phyloP scores from a whole-genome alignment of 2,888 invertebrate genomes.

The Sinodicranocentrus sp. region DNA sequence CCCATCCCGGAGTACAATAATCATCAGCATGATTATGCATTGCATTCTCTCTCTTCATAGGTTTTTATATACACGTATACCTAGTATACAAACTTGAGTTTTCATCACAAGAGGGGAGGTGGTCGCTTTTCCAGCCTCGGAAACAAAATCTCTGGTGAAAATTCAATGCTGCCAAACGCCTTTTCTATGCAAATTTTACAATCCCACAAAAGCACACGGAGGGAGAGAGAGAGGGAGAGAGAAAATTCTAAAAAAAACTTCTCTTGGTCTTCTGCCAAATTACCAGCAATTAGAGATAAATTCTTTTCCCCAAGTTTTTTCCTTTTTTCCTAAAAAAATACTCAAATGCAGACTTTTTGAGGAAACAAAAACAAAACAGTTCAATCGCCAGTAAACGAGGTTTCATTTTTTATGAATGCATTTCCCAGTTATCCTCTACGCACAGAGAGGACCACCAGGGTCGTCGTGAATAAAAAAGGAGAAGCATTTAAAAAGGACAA shows the following conservation, averaged over 20 bases:
- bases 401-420: no score
- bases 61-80: not conserved
- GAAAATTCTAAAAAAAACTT: slow-evolving; percentile 75
- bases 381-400: slow-evolving; percentile 1
- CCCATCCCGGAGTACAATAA: slow-evolving; percentile 13
- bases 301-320: not conserved
- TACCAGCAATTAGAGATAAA: slow-evolving; percentile 76
- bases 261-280: slow-evolving; percentile 76
- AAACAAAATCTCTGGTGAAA: slow-evolving; percentile 62
- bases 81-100: not conserved
- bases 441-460: not conserved
- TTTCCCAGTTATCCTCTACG: no score
- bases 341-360: not conserved
- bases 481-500: not conserved
- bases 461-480: slow-evolving; percentile 5
- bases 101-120: not conserved
- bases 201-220: slow-evolving; percentile 41
- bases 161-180: slow-evolving; percentile 74
- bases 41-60: slow-evolving; percentile 45
- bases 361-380: slow-evolving; percentile 29
- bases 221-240: not conserved
- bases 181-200: slow-evolving; percentile 76
- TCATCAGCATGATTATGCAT: slow-evolving; percentile 51
- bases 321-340: not conserved
- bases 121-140: not conserved